A percentile compares a stretch with the other conserved stretches of the same genome.
These are phyloP conservation scores for Halcyon badia DNA, from an alignment of 2,797 vertebrate genomes.

Conservation along the genomic window DNA sequence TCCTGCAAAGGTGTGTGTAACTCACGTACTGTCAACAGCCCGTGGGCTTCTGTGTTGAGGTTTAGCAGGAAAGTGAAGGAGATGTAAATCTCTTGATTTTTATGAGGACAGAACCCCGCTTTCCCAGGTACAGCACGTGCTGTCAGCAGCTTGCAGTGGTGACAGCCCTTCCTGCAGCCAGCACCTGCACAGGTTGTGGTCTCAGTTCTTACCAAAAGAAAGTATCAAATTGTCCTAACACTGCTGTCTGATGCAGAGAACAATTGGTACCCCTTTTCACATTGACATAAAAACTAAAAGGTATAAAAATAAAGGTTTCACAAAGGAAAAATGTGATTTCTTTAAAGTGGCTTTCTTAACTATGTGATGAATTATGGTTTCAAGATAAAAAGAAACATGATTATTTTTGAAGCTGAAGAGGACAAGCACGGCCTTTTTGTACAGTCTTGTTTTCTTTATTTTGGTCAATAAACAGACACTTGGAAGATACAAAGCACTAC, in stretches of 20 bases:
- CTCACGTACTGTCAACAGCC: fast-evolving
- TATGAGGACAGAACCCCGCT: neutral
- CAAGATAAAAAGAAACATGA: neutral
- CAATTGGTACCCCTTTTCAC: neutral
- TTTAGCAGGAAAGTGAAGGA: neutral
- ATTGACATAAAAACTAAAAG: neutral
- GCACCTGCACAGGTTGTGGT: neutral
- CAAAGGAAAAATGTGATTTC: neutral
- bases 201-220: neutral
- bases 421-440: neutral
- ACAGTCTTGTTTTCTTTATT: conserved; percentile 10
- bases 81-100: neutral
- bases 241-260: neutral
- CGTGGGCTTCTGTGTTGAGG: neutral
- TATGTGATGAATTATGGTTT: neutral
- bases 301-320: neutral
- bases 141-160: neutral
- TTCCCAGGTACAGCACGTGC: neutral
- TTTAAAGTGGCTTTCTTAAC: neutral
- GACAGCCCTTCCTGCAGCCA: neutral
- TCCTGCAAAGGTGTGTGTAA: neutral
- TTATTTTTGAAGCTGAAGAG: neutral
- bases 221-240: neutral
- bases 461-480: neutral
- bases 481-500: neutral